A percentile compares a stretch with the other conserved stretches of the same genome.
These are phyloP conservation scores for Drosophila hamatofila DNA, from an alignment of 2,888 invertebrate species.

Conservation along the genomic window DNA sequence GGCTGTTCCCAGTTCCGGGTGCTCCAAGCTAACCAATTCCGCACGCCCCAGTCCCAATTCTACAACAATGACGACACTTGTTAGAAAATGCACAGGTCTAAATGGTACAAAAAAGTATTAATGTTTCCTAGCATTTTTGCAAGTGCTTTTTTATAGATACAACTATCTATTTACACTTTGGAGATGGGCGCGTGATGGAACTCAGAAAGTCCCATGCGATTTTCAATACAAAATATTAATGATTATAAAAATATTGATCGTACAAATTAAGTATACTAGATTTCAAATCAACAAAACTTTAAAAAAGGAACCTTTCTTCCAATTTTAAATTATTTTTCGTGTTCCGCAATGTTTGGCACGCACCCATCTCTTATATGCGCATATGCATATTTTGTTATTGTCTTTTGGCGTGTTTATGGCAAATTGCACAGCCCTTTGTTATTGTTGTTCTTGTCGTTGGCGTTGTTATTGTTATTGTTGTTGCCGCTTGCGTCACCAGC, in stretches of 20 bases:
- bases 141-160: slow-evolving; percentile 22
- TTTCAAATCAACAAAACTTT: not conserved
- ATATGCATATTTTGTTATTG: slow-evolving; percentile 59
- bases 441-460: slow-evolving; percentile 33
- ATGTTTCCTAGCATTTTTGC: slow-evolving; percentile 34
- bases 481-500: slow-evolving; percentile 73
- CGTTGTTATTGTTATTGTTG: slow-evolving; percentile 30
- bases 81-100: slow-evolving; percentile 16
- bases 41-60: slow-evolving; percentile 22
- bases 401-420: slow-evolving; percentile 76
- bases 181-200: slow-evolving; percentile 7
- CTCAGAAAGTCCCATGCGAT: too few relatives aligned
- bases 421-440: slow-evolving; percentile 65
- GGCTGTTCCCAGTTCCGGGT: slow-evolving; percentile 61
- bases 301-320: not conserved
- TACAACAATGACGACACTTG: slow-evolving; percentile 39
- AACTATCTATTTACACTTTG: slow-evolving; percentile 3
- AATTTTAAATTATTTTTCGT: not conserved
- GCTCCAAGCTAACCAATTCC: slow-evolving; percentile 31
- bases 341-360: slow-evolving; percentile 9
- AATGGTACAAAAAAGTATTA: slow-evolving; percentile 11
- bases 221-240: not conserved
- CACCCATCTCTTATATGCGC: slow-evolving; percentile 40
- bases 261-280: not conserved
- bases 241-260: not conserved